A percentile compares a stretch with the other conserved stretches of the same genome.
phyloP scores from a whole-genome alignment of 2,888 invertebrate genomes.

The Tiliacea aurago region DNA sequence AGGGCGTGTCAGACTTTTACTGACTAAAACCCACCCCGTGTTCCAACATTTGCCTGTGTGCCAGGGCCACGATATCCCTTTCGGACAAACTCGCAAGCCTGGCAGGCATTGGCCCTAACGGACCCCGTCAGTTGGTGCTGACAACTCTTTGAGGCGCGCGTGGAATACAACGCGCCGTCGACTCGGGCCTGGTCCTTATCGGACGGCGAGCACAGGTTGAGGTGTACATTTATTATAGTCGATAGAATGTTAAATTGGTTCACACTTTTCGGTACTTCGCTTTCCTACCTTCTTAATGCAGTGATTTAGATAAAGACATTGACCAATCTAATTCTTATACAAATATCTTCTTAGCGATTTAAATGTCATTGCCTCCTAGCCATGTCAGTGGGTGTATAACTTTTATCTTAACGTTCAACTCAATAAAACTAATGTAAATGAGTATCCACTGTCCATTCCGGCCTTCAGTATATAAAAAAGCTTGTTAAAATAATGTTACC shows the following conservation, averaged over 20 bases:
- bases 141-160: too few relatives aligned
- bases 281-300: neutral
- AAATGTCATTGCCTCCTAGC: conserved; percentile 19
- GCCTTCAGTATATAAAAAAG: conserved; percentile 11
- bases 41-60: too few relatives aligned
- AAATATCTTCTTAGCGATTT: conserved; percentile 6
- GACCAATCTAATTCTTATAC: conserved; percentile 4
- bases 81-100: too few relatives aligned
- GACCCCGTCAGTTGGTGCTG: too few relatives aligned
- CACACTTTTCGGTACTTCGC: neutral
- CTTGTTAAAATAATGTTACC: conserved; percentile 12
- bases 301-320: conserved; percentile 2
- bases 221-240: neutral
- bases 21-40: too few relatives aligned
- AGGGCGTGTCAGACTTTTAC: too few relatives aligned
- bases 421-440: conserved; percentile 40
- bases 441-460: conserved; percentile 18
- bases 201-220: too few relatives aligned
- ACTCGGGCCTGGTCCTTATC: too few relatives aligned
- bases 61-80: too few relatives aligned
- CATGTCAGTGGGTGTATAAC: conserved; percentile 12
- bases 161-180: too few relatives aligned
- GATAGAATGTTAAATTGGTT: neutral
- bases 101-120: too few relatives aligned
- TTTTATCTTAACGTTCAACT: conserved; percentile 21